These are phyloP conservation scores for Hyles lineata DNA, from an alignment of 2,888 invertebrate genomes.

Conservation along the genomic window DNA sequence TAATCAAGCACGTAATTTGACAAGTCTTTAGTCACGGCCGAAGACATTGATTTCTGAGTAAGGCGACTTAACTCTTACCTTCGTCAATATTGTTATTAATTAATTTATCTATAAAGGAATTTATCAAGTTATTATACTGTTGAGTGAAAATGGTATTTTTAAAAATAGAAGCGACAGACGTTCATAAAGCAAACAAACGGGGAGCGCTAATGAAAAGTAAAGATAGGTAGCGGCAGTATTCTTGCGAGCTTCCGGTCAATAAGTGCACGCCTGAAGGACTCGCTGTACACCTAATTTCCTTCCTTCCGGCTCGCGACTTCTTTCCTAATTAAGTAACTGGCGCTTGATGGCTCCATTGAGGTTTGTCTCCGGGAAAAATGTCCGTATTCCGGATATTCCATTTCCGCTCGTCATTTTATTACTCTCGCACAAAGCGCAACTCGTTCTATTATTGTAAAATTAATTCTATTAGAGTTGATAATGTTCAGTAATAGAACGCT, in stretches of 20 bases:
- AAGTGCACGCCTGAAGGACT: conserved; percentile 51
- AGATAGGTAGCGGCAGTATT: conserved; percentile 52
- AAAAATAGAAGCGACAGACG: conserved; percentile 10
- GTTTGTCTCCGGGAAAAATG: conserved; percentile 31
- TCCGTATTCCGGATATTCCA: conserved; percentile 16
- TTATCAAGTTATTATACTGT: background rate
- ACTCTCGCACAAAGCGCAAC: background rate
- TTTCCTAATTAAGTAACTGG: conserved; percentile 54
- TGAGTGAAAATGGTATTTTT: background rate
- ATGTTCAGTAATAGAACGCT: too few species aligned
- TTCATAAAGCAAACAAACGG: conserved; percentile 23
- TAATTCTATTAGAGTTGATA: background rate
- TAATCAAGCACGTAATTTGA: conserved; percentile 56
- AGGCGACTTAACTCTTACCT: background rate
- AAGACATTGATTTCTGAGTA: conserved; percentile 24
- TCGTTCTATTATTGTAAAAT: background rate
- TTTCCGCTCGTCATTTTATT: conserved; percentile 21
- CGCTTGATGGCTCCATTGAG: conserved; percentile 47
- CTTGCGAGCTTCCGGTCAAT: conserved; percentile 55
- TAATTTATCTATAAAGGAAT: background rate
- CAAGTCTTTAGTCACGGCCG: conserved; percentile 38
- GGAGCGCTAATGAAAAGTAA: conserved; percentile 61
- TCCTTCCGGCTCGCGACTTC: conserved; percentile 52
- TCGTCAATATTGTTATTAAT: background rate
- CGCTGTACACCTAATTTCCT: conserved; percentile 58